Evolutionary conservation across 2,113 vertebrate genomes (phyloP), one percentile per base, ranked within the genome.

Genomic region (Ptilonorhynchus violaceus): DNA sequence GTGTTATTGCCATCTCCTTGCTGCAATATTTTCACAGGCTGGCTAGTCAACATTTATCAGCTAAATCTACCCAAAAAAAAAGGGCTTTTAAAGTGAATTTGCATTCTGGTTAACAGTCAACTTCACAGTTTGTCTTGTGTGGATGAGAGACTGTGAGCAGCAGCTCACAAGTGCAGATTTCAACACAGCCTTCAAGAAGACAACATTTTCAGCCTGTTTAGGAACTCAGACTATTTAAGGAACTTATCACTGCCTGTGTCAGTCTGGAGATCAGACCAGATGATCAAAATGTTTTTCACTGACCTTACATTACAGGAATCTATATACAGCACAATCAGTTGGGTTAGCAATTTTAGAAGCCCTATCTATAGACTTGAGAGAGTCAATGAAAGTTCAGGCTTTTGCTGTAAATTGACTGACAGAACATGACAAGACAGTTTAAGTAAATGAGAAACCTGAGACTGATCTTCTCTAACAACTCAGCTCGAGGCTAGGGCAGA

Each of bases 291-390:
- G 22, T 9, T 44, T 49, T 44, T 17, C 18, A 6, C 9, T 75
- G 56, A 5, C 44, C 49, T 53, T 22, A 2, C 47, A 33, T 6
- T 52, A 46, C 25, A 76, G 78, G 58, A 49, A 11, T 89, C 27
- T 41, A 7, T 24, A 5, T 1, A 3, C 30, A 64, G 41, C 60
- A n/a, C 25, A 0, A 7, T 9, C 28, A 23, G 11, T 23, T 47
- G 33, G 69, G 41, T 13, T 22, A 33, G 66, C 49, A 44, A 0
- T 47, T 86, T 81, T 55, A 75, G 76, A 9, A 78, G 27, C 35
- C 31, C 52, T 47, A 2, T 77, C 25, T 68, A 4, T 31, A 67
- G 74, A 44, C 52, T 33, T 11, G 28, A 10, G 75, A 60, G 66
- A 83, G 28, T 31, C 47, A 66, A 7, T 10, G 56, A 2, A 13